phyloP scores from a whole-genome alignment of 2,797 vertebrate genomes.

The Masticophis lateralis region DNA sequence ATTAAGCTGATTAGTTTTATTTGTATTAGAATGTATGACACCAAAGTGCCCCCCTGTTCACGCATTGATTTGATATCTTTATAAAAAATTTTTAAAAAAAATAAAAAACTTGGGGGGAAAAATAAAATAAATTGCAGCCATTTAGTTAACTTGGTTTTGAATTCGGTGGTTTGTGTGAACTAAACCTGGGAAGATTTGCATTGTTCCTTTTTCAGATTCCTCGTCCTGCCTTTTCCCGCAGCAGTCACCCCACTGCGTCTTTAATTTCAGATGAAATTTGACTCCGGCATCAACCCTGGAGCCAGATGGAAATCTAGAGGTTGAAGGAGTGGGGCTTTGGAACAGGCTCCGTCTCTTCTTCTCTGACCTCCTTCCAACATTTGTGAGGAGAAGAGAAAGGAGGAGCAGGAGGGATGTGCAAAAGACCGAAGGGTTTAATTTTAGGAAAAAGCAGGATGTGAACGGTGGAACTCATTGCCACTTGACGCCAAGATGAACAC shows the following conservation, averaged over 20 bases:
- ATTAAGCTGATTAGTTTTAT: too few species aligned
- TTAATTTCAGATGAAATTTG: background rate
- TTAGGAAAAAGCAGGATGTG: background rate
- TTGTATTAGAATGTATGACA: too few species aligned
- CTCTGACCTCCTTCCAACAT: too few species aligned
- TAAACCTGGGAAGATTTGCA: background rate
- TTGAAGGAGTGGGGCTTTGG: background rate
- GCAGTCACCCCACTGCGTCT: background rate
- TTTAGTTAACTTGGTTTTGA: background rate
- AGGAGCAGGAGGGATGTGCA: too few species aligned
- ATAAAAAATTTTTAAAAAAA: too few species aligned
- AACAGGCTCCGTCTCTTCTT: background rate
- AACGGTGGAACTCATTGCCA: background rate
- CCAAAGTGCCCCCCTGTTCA: too few species aligned
- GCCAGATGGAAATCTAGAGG: background rate
- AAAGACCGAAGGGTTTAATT: too few species aligned
- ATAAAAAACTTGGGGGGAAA: too few species aligned
- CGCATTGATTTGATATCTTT: too few species aligned
- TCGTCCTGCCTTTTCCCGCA: background rate
- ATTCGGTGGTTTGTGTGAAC: background rate
- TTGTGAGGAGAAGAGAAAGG: background rate
- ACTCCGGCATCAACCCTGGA: background rate
- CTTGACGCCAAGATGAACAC: background rate
- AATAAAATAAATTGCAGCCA: too few species aligned
- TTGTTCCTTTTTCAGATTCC: background rate